Evolutionary conservation across 2,113 vertebrate species (phyloP).

Genomic region (Neotoma lepida): DNA sequence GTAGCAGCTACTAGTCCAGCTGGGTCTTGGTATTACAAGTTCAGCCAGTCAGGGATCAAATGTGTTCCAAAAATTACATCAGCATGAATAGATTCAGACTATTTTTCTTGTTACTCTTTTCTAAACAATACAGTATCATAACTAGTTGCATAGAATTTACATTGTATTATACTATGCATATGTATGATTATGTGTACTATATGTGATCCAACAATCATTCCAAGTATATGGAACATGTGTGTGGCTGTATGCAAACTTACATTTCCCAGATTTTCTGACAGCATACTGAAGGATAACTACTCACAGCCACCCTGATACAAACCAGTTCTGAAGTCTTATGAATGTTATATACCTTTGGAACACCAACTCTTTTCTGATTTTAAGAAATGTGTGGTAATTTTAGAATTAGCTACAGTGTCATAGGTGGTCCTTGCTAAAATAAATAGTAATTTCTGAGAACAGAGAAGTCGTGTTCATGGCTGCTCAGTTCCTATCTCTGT

Average conservation of each 20-base stretch:
- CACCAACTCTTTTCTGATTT: neutral
- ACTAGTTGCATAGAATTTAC: neutral
- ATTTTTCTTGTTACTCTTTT: neutral
- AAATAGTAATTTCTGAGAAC: neutral
- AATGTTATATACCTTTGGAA: neutral
- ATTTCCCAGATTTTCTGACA: neutral
- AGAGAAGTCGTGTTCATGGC: neutral
- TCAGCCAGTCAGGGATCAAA: neutral
- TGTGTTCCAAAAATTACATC: neutral
- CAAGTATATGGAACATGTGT: neutral
- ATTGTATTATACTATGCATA: neutral
- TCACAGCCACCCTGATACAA: neutral
- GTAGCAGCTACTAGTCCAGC: neutral
- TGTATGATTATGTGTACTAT: too few species aligned
- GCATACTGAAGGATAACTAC: neutral
- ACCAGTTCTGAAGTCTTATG: neutral
- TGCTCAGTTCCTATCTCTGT: neutral
- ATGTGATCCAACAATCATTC: neutral
- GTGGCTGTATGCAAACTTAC: too few species aligned
- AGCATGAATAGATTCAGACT: neutral
- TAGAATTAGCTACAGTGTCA: neutral
- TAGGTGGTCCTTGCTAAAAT: constrained; percentile 20
- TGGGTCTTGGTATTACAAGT: neutral
- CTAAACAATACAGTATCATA: neutral
- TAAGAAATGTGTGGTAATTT: neutral